Evolutionary conservation across 2,797 vertebrate species (phyloP), one percentile per base, ranked within the genome.

Genomic region (Sibirionetta formosa): DNA sequence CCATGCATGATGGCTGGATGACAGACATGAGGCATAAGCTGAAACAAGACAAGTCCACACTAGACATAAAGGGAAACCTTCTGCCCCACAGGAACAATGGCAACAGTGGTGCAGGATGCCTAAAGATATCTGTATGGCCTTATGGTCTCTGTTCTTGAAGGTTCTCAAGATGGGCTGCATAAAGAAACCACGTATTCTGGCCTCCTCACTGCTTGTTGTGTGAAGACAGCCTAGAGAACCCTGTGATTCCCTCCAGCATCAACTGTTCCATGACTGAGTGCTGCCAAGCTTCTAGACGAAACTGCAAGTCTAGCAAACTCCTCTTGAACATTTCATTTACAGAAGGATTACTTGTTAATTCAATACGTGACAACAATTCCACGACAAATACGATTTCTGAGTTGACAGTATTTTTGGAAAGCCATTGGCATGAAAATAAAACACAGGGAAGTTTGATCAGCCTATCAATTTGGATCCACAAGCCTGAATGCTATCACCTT

Each of bases 41-140:
- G 27, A 68, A 88, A 86, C 7, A 76, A 35, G n/a, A 5, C 7
- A 70, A 63, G 6, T 86, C 73, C 46, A 84, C 27, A 35, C 8
- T 40, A 29, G 14, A 66, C 33, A 58, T 13, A 44, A 57, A 65
- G 14, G 2, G 2, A 82, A 60, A 24, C 6, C 6, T 36, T 76
- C 64, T 36, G 60, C 6, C 22, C 15, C 44, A 18, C 0, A 2
- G 10, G 9, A 38, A 33, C 3, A 58, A 14, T 8, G 10, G 10
- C 16, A 57, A 27, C 40, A 78, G 8, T 2, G 0, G 19, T 33
- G 3, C 65, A 75, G 11, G 24, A 35, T 78, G 58, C 22, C 14
- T 36, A 19, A 31, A 83, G 42, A 64, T 6, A 7, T 2, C 40
- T 69, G 27, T 35, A n/a, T 4, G 0, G 17, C 51, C 9, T 66